Evolutionary conservation across 1,140 invertebrate genomes (phyloP).

Genomic region (Cylas formicarius): DNA sequence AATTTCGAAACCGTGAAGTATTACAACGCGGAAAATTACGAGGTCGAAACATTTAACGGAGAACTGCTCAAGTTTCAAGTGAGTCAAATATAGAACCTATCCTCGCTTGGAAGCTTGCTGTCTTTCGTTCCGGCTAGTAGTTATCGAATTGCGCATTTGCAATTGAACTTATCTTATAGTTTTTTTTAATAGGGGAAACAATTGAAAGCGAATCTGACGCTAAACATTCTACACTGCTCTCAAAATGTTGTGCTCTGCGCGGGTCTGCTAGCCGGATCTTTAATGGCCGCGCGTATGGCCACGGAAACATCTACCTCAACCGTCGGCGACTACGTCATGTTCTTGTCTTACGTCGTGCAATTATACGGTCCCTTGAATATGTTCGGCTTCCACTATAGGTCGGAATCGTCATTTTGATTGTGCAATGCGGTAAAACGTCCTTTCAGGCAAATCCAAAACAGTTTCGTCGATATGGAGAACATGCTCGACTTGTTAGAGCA

Average conservation of each 20-base stretch:
- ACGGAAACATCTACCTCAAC: constrained; percentile 61
- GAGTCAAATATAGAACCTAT: no score
- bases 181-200: constrained; percentile 81
- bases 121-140: no score
- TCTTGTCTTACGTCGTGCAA: constrained; percentile 90
- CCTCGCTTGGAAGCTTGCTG: no score
- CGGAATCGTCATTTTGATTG: constrained; percentile 11
- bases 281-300: constrained; percentile 81
- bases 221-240: constrained; percentile 81
- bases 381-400: constrained; percentile 96
- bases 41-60: constrained; percentile 73
- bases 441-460: constrained; percentile 85
- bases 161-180: no score
- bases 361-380: constrained; percentile 92
- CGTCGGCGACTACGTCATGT: constrained; percentile 90
- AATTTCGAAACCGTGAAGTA: constrained; percentile 99
- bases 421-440: no score
- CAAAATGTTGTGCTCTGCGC: constrained; percentile 83
- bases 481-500: constrained; percentile 92
- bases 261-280: constrained; percentile 76
- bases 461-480: constrained; percentile 98
- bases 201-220: constrained; percentile 73
- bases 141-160: no score
- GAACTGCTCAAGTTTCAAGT: constrained; percentile 78
- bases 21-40: constrained; percentile 86